Evolutionary conservation across 2,113 vertebrate species (phyloP).

Genomic region (Cyphomyrus plagiostoma): DNA sequence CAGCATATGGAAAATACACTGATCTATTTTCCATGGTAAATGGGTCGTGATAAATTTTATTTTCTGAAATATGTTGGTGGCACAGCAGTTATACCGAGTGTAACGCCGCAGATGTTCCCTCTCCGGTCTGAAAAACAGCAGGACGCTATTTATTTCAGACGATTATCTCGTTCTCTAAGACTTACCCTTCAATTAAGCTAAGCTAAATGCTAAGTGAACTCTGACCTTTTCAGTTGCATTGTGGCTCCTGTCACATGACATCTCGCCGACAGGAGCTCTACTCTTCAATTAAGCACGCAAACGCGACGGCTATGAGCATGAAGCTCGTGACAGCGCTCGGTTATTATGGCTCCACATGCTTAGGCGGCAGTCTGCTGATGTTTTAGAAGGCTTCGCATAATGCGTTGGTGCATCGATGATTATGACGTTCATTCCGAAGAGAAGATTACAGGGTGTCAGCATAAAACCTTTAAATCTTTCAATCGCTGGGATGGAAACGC

Average conservation of each 20-base stretch:
- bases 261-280: neutral
- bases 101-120: neutral
- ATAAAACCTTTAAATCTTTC: neutral
- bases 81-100: neutral
- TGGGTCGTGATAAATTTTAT: conserved; percentile 10
- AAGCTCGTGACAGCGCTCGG: no score
- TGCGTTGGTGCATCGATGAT: neutral
- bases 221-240: neutral
- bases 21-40: conserved; percentile 14
- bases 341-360: neutral
- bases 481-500: neutral
- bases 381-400: neutral
- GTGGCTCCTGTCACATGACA: neutral
- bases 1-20: conserved; percentile 1
- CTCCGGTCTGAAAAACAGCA: neutral
- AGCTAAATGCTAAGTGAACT: neutral
- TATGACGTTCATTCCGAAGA: neutral
- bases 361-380: neutral
- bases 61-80: conserved; percentile 3
- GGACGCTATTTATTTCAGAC: neutral
- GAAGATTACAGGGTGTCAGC: neutral
- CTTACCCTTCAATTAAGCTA: neutral
- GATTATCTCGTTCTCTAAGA: neutral
- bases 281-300: neutral
- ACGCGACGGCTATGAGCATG: no score